These are phyloP conservation scores for Bursaphelenchus okinawaensis DNA, from an alignment of 2,888 invertebrate genomes.

Conservation along the genomic window DNA sequence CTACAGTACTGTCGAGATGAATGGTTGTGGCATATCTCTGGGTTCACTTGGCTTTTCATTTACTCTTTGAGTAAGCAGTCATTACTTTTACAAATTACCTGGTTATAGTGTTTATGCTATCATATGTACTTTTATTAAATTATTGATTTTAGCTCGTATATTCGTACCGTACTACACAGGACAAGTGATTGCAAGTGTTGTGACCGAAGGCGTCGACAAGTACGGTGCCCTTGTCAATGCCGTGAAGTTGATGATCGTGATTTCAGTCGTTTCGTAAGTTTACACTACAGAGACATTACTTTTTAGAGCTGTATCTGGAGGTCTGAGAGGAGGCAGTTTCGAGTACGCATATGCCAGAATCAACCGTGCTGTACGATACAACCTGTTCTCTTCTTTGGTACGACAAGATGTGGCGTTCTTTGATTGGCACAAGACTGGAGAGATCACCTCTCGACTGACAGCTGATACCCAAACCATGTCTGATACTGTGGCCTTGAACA, in stretches of 20 bases:
- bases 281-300: neutral
- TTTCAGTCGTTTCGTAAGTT: slow-evolving; percentile 50
- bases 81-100: neutral
- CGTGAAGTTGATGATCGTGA: slow-evolving; percentile 52
- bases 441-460: slow-evolving; percentile 60
- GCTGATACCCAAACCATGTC: slow-evolving; percentile 61
- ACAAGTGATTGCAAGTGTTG: slow-evolving; percentile 60
- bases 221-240: slow-evolving; percentile 52
- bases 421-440: slow-evolving; percentile 59
- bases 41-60: slow-evolving; percentile 55
- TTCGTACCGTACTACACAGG: slow-evolving; percentile 60
- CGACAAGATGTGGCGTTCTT: slow-evolving; percentile 60
- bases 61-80: slow-evolving; percentile 50
- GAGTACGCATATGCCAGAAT: slow-evolving; percentile 57
- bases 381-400: slow-evolving; percentile 57
- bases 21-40: slow-evolving; percentile 56
- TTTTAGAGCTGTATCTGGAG: slow-evolving; percentile 57
- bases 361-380: slow-evolving; percentile 56
- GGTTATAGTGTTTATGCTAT: no score
- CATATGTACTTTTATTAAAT: neutral
- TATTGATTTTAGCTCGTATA: slow-evolving; percentile 56
- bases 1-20: slow-evolving; percentile 54
- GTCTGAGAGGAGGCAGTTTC: slow-evolving; percentile 58
- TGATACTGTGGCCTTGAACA: slow-evolving; percentile 59
- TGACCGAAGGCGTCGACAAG: slow-evolving; percentile 51